Percentiles rank a stretch among this genome's conserved stretches.
phyloP scores from a whole-genome alignment of 2,888 invertebrate genomes.

The Nudaria mundana region DNA sequence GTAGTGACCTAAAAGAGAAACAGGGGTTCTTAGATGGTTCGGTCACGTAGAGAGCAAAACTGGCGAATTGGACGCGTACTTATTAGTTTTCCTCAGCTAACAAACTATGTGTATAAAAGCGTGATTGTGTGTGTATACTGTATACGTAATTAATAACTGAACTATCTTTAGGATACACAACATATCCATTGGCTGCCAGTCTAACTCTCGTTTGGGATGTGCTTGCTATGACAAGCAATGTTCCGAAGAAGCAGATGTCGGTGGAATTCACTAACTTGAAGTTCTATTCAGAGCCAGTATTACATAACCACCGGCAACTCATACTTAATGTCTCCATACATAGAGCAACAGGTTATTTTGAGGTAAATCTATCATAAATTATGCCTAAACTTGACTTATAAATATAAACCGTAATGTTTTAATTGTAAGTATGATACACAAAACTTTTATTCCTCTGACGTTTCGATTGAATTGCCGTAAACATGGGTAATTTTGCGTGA shows the following conservation, averaged over 20 bases:
- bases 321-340: constrained; percentile 80
- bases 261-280: constrained; percentile 85
- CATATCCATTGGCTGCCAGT: constrained; percentile 89
- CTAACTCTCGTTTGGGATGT: constrained; percentile 86
- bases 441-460: too few relatives aligned
- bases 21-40: too few relatives aligned
- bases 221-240: constrained; percentile 77
- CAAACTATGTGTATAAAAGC: neutral
- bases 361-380: constrained; percentile 66
- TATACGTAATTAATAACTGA: neutral
- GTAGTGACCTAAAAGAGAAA: too few relatives aligned
- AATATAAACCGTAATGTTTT: too few relatives aligned
- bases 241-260: constrained; percentile 81
- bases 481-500: too few relatives aligned
- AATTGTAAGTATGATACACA: too few relatives aligned
- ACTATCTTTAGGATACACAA: constrained; percentile 68
- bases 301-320: constrained; percentile 69
- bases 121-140: too few relatives aligned
- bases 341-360: constrained; percentile 80
- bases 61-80: neutral
- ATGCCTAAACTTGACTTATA: too few relatives aligned
- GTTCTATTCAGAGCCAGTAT: constrained; percentile 80
- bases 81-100: neutral
- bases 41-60: too few relatives aligned
- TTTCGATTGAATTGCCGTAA: too few relatives aligned